Evolutionary conservation across 2,113 vertebrate species (phyloP), one percentile per base, ranked within the genome.

Genomic region (Mus spicilegus): DNA sequence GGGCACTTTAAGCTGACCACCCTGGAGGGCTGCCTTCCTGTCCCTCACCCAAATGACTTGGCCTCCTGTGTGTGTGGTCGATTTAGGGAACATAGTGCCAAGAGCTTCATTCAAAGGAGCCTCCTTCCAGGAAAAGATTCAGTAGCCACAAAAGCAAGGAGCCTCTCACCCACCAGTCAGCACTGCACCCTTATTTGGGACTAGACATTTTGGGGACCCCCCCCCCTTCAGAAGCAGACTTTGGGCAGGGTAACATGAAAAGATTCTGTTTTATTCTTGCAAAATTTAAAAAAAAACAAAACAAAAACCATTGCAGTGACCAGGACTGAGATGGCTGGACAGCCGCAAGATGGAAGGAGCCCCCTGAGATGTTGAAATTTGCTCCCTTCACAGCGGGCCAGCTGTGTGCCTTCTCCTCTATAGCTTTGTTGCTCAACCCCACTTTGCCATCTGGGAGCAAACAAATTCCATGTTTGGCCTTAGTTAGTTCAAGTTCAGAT

Each of bases 381-480:
- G 30, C 61, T 33, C 13, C n/a, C 13, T 11, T 39, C 54, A 16
- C 88, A 14, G 4, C 0, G 7, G 49, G 56, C 87, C 96, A 93
- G 92, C 87, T 87, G 84, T 17, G 6, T 78, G 33, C 84, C 49
- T 7, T n/a, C 61, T 56, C 39, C 42, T 61, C 82, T 13, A 1
- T 0, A 46, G 73, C 12, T 73, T 30, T 70, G 22, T 91, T 72
- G 90, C 87, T 75, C 84, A 94, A 84, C 70, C 16, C 26, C 49
- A 49, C 65, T 61, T 91, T 81, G 76, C 63, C 61, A 87, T 58
- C 70, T 77, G 69, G n/a, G 65, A 90, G 63, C 56, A 90, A 85
- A 90, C 51, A 91, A 65, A 96, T 87, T 75, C 58, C 84, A 92
- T 65, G 51, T 78, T 63, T 39, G 90, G 87, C 58, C 42, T 61